Evolutionary conservation across 53 echinoderm and acorn worm genomes (phyloP), one percentile per base, ranked within the genome.

Genomic region (Apostichopus leukothele): DNA sequence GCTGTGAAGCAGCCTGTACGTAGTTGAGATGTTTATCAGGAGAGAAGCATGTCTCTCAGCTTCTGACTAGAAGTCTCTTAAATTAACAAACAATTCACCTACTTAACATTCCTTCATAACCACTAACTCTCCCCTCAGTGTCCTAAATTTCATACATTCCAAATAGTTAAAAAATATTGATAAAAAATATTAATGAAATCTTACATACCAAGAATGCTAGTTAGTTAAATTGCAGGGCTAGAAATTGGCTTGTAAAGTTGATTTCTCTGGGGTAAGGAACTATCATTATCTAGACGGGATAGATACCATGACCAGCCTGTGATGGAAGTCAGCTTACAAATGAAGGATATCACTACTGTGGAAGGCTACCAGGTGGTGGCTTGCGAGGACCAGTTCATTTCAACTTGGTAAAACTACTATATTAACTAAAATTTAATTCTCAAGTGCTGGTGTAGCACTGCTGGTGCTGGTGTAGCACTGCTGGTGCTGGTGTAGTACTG

Each of bases 131-230:
- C 60, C 8, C 53, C 59, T 13, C 6, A n/a, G 20, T 19, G 18
- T 18, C 20, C 21, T 19, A 18, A 55, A 51, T 54, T 54, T 59
- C 81, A 20, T 19, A 55, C 81, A 81, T 81, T 81, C 81, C 81
- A 81, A 23, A 59, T 16, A 81, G 81, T 59, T 81, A 81, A 81
- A 81, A 81, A 81, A 52, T 57, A 81, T 21, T 81, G 39, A 26
- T n/a, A 54, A 81, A 20, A 81, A 54, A n/a, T 20, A 54, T 59
- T 81, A 81, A 81, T 53, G 54, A 81, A 81, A 12, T 25, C 53
- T 21, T 55, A 57, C 53, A 81, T 54, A 23, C 59, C 55, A 81
- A 59, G 81, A 81, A 81, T 81, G 81, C 60, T 20, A 51, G 8
- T 54, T 22, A 18, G 21, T 54, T 16, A 19, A 71, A 18, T 71